Conservation (phyloP, 2,797 vertebrate species). For the Melanotaenia nigrans region DNA sequence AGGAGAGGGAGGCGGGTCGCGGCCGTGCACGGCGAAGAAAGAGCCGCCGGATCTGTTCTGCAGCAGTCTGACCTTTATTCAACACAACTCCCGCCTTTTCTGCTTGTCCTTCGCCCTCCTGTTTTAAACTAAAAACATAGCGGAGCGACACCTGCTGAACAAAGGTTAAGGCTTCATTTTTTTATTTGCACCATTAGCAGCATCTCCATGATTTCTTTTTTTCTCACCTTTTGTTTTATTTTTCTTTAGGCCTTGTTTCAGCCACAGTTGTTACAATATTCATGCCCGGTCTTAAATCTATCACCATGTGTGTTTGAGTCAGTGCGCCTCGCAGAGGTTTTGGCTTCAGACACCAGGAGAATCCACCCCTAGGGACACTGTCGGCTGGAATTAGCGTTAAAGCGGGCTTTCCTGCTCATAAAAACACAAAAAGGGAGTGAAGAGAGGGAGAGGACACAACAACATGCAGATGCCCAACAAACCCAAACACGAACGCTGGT, state of each 20-base stretch:
- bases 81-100: slow-evolving; percentile 4
- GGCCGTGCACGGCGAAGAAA: slow-evolving; percentile 6
- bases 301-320: slow-evolving; percentile 47
- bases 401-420: slow-evolving; percentile 42
- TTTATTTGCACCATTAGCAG: slow-evolving; percentile 4
- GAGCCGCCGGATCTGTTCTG: background rate
- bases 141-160: slow-evolving; percentile 1
- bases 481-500: slow-evolving; percentile 7
- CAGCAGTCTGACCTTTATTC: slow-evolving; percentile 42
- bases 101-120: slow-evolving; percentile 19
- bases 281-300: slow-evolving; percentile 34
- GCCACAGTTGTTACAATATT: slow-evolving; percentile 22
- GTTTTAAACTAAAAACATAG: background rate
- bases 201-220: background rate
- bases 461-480: slow-evolving; percentile 1
- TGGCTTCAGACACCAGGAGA: slow-evolving; percentile 68
- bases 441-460: slow-evolving; percentile 22
- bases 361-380: slow-evolving; percentile 64
- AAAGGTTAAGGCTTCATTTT: background rate
- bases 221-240: background rate
- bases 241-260: slow-evolving; percentile 2
- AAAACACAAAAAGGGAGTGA: slow-evolving; percentile 32
- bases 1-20: slow-evolving; percentile 35
- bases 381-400: slow-evolving; percentile 64
- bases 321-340: slow-evolving; percentile 58